phyloP scores from a whole-genome alignment of 2,797 vertebrate genomes.

The Threskiornis aethiopicus region DNA sequence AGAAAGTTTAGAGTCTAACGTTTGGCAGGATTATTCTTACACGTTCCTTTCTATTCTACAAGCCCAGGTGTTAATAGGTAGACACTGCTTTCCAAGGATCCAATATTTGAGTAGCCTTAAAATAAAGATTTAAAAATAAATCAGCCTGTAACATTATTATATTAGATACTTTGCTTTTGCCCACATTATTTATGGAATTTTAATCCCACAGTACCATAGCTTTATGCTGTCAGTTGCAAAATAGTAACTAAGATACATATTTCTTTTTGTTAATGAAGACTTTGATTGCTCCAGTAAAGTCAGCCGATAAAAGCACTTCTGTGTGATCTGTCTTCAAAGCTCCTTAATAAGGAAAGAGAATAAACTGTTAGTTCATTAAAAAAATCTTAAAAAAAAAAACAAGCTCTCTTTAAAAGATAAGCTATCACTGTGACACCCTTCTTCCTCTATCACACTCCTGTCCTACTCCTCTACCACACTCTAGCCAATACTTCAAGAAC shows the following conservation, averaged over 20 bases:
- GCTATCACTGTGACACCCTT: not conserved
- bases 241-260: conserved; percentile 76
- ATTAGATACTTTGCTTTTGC: conserved; percentile 60
- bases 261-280: conserved; percentile 98
- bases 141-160: conserved; percentile 64
- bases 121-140: conserved; percentile 64
- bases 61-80: conserved; percentile 53
- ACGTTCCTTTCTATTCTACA: conserved; percentile 60
- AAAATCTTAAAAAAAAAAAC: not conserved
- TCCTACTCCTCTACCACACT: not conserved
- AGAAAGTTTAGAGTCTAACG: conserved; percentile 18
- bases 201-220: conserved; percentile 59
- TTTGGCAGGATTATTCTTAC: conserved; percentile 56
- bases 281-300: conserved; percentile 99
- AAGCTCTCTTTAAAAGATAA: not conserved
- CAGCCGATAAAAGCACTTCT: conserved; percentile 95
- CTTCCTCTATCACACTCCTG: not conserved
- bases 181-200: conserved; percentile 66
- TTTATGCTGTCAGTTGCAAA: conserved; percentile 47
- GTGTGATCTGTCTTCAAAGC: conserved; percentile 93
- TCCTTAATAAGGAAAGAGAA: conserved; percentile 76
- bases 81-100: conserved; percentile 58
- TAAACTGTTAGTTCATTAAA: not conserved
- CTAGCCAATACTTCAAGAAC: not conserved
- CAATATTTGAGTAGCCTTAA: conserved; percentile 64